A percentile compares a stretch with the other conserved stretches of the same genome.
Evolutionary conservation across 2,888 invertebrate species (phyloP).

Genomic region (Celastrina argiolus): DNA sequence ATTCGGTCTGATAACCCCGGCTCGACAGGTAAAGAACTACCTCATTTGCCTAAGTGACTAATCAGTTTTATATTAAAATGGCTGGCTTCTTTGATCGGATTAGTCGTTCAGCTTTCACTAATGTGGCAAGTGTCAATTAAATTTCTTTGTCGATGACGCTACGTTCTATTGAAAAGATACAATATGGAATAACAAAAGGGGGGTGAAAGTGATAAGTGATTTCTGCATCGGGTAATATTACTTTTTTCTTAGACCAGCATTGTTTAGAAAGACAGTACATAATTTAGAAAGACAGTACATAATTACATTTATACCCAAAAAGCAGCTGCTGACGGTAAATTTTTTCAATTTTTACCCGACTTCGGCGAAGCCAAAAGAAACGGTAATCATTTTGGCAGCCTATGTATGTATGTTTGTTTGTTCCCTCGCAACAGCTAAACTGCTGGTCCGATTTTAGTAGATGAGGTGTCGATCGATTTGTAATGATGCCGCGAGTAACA

Average conservation of each 20-base stretch:
- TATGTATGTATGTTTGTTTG: too few relatives aligned
- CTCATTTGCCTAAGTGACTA: slow-evolving; percentile 74
- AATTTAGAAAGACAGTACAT: too few relatives aligned
- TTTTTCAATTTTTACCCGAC: too few relatives aligned
- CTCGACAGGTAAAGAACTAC: slow-evolving; percentile 50
- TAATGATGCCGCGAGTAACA: too few relatives aligned
- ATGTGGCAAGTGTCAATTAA: slow-evolving; percentile 4
- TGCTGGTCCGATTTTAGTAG: too few relatives aligned
- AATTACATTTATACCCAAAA: too few relatives aligned
- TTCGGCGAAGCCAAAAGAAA: too few relatives aligned
- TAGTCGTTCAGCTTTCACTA: slow-evolving; percentile 5
- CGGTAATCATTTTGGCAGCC: too few relatives aligned
- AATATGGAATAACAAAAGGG: not conserved
- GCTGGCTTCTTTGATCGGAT: not conserved
- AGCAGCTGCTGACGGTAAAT: too few relatives aligned
- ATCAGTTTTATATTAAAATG: slow-evolving; percentile 46
- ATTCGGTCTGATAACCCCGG: slow-evolving; percentile 73
- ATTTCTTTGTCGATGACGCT: not conserved
- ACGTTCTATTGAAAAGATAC: not conserved
- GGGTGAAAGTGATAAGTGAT: not conserved
- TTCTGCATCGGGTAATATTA: not conserved
- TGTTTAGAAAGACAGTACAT: not conserved
- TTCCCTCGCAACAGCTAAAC: too few relatives aligned
- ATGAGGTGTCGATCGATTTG: too few relatives aligned
- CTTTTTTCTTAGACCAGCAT: not conserved